Evolutionary conservation across 35 echinoderm and acorn worm genomes (phyloP).

Genomic region (Ophiothrix spiculata): DNA sequence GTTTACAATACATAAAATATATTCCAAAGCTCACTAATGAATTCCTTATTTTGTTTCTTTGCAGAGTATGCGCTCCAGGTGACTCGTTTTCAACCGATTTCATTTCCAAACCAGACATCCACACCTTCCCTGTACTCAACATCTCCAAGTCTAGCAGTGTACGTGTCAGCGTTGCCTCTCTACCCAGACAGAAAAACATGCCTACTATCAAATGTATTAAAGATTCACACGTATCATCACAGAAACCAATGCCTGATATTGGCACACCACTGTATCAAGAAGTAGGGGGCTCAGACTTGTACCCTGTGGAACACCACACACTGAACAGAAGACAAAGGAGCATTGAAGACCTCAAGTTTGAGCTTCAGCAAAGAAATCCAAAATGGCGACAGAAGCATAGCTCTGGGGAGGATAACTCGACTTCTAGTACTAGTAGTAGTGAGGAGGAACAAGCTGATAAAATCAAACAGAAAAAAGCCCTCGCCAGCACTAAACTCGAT

Average conservation of each 20-base stretch:
- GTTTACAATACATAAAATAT: no score
- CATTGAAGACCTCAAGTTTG: neutral
- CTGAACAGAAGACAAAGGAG: neutral
- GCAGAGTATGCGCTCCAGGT: conserved; percentile 91
- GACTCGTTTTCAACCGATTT: conserved; percentile 84
- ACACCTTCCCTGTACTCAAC: conserved; percentile 85
- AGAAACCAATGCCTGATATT: neutral
- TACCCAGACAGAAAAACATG: conserved; percentile 70
- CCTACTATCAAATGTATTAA: conserved; percentile 53
- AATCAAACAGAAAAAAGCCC: neutral
- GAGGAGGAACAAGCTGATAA: neutral
- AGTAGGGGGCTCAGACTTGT: neutral
- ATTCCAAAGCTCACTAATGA: no score
- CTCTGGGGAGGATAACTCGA: neutral
- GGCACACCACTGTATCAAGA: neutral
- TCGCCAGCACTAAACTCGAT: neutral
- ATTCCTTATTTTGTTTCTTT: no score
- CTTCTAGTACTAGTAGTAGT: neutral
- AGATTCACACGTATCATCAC: conserved; percentile 24
- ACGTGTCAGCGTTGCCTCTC: conserved; percentile 73
- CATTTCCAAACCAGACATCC: conserved; percentile 54
- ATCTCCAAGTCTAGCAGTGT: conserved; percentile 77
- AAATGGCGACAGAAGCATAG: neutral
- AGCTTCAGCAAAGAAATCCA: neutral
- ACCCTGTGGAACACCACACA: neutral